These are phyloP conservation scores for Bergia puertoricense DNA, from an alignment of 92 coral and sea anemone genomes.

Conservation along the genomic window DNA sequence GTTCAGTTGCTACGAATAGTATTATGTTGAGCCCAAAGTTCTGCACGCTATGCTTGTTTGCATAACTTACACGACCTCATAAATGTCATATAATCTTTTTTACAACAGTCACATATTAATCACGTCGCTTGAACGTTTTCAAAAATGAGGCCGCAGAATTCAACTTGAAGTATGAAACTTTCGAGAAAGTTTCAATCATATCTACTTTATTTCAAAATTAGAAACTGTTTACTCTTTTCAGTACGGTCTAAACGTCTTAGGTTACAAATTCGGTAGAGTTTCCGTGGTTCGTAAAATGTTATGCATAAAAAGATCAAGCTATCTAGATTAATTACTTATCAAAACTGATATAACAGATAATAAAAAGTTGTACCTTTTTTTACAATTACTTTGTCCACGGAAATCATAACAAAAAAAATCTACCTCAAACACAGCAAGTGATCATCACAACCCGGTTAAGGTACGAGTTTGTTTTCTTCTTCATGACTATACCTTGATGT, in stretches of 20 bases:
- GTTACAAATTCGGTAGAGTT: not conserved
- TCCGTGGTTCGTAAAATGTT: not conserved
- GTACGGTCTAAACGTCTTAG: too few species aligned
- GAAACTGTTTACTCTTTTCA: too few species aligned
- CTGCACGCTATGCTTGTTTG: not conserved
- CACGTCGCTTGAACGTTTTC: too few species aligned
- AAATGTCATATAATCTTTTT: too few species aligned
- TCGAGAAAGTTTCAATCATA: not conserved
- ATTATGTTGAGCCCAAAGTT: too few species aligned
- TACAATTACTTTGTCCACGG: not conserved
- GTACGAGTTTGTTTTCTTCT: not conserved
- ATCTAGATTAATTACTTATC: too few species aligned
- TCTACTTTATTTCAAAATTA: too few species aligned
- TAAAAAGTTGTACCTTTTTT: not conserved
- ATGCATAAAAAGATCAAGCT: too few species aligned
- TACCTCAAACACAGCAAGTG: not conserved
- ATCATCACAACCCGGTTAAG: not conserved
- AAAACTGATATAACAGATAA: not conserved
- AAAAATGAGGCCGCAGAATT: not conserved
- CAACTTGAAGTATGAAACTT: not conserved
- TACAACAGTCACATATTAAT: not conserved
- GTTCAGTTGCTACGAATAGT: too few species aligned
- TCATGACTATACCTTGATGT: not conserved
- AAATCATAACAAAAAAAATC: not conserved
- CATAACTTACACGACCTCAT: too few species aligned